Base-by-base conservation (phyloP, 2,888 invertebrate genomes). In the Caenorhabditis sulstoni region DNA sequence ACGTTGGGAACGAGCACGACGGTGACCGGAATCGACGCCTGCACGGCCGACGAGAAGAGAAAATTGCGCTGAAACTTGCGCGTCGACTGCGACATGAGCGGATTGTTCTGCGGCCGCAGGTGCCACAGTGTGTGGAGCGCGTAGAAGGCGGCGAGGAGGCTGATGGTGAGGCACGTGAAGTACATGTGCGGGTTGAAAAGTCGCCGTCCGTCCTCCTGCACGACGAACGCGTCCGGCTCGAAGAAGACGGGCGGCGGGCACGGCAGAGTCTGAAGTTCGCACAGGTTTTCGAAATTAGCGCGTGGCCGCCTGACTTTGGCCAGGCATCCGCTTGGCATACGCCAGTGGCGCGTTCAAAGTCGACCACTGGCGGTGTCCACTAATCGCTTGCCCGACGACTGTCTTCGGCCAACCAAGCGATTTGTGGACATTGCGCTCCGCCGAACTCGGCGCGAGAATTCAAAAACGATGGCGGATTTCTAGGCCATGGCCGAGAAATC, bases 171-270 rank as follows among this genome's bases (percentile, higher is more conserved):
- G 47, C 49, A 61, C n/a, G 49, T 67, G 20, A 67, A 35, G 18
- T 75, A 75, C 75, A 75, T 75, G 44, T 75, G 67, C 7, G 67
- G 67, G 20, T 75, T 75, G 62, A 75, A 75, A 11, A 75, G 35
- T 7, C 47, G 57, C 14, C 18, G 9, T 8, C 66, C 75, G 35
- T 75, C 62, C 41, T 29, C 53, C 47, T 75, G 75, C 11, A 75
- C 8, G 0, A 75, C 22, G 12, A 41, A 5, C 5, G 41, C 44
- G 3, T 22, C 61, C 4, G 18, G 9, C 2, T 50, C 58, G n/a
- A 75, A 67, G 9, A 57, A 53, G 4, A 49, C 14, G n/a, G 18
- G 12, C 18, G 75, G 75, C 16, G 67, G 53, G 29, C 75, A 75
- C 0, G 75, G 75, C 16, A 64, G 23, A 7, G 18, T 16, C 20